phyloP scores from a whole-genome alignment of 2,797 vertebrate species.

The Echiichthys vipera region DNA sequence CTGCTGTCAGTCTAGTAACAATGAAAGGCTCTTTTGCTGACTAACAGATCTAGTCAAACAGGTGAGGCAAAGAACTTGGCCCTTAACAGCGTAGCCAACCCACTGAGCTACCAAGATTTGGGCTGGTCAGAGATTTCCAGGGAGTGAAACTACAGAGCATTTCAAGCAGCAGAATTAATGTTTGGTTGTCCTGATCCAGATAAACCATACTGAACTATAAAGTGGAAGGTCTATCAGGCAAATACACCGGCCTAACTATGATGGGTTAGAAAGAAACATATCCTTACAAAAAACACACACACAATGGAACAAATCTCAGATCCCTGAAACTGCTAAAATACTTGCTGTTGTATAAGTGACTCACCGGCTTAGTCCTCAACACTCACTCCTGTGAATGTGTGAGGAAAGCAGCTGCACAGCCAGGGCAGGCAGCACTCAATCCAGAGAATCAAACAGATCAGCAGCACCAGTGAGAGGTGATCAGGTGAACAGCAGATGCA shows the following conservation, averaged over 20 bases:
- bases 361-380: conserved; percentile 74
- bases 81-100: conserved; percentile 18
- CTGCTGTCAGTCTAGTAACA: conserved; percentile 43
- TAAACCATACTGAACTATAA: background rate
- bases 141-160: background rate
- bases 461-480: conserved; percentile 19
- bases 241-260: background rate
- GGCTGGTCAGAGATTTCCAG: conserved; percentile 3
- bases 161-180: background rate
- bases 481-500: conserved; percentile 37
- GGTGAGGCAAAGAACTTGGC: conserved; percentile 75
- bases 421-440: conserved; percentile 40
- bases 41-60: conserved; percentile 83
- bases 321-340: background rate
- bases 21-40: conserved; percentile 63
- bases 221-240: background rate
- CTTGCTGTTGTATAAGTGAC: conserved; percentile 41
- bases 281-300: background rate
- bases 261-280: background rate
- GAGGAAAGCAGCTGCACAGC: conserved; percentile 42
- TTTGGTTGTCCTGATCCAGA: background rate
- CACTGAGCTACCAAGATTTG: conserved; percentile 12
- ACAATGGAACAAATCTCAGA: background rate
- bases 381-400: conserved; percentile 35
- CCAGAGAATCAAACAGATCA: conserved; percentile 49